Evolutionary conservation across 2,888 invertebrate species (phyloP), one percentile per base, ranked within the genome.

Genomic region (Folsomia candida): DNA sequence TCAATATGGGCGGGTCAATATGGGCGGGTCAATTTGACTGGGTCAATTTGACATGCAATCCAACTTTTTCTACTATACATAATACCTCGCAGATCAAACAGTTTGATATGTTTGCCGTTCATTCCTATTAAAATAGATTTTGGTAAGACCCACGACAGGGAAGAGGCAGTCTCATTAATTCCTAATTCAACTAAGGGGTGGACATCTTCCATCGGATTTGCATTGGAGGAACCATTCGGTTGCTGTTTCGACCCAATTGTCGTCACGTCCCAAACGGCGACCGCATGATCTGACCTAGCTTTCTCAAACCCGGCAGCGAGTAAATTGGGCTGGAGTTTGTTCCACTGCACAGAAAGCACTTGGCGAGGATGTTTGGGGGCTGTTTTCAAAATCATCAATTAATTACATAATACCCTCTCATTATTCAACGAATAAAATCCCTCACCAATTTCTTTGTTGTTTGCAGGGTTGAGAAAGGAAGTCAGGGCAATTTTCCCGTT

Each of bases 321-420:
- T 79, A 94, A 85, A 83, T 93, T 91, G 25, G 88, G 87, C 79
- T 96, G 94, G 14, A 87, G 84, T 29, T 90, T 91, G 83, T 92
- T 94, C 95, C 96, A 97, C 29, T 91, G 88, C 18, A 97, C 87
- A 0, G 91, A 89, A 80, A 93, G 92, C 82, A 96, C 96, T 76
- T 91, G 90, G 9, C 97, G 86, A 14, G 91, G 88, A 83, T 93
- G 92, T 67, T 91, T 89, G 0, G 94, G 91, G 68, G 89, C 94
- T 94, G 80, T 18, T 11, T 65, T 29, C 20, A 29, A 62, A 62
- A 62, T 29, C 9, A 62, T 6, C 62, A 25, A 9, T 20, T 25
- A 14, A 20, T 60, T 24, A 60, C 22, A 60, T 47, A 47, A 47
- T 11, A 47, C 18, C 9, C 18, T 47, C 11, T 22, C n/a, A n/a